Evolutionary conservation across 2,888 invertebrate species (phyloP).

Genomic region (Gasteruption jaculator): DNA sequence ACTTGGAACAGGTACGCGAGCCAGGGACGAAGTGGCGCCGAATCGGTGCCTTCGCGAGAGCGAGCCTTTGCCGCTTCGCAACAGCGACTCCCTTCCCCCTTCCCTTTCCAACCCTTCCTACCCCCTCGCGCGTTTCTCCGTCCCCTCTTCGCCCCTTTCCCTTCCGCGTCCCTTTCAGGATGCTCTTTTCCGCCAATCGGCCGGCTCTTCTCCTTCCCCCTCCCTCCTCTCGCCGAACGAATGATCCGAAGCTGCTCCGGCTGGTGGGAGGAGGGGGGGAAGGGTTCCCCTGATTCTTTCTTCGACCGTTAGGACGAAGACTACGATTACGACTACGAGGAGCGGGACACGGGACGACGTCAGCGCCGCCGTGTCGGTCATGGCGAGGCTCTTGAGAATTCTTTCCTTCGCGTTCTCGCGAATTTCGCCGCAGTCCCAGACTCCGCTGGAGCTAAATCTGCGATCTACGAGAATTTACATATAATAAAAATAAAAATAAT

Average conservation of each 20-base stretch:
- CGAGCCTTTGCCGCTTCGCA: constrained; percentile 30
- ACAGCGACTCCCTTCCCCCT: constrained; percentile 28
- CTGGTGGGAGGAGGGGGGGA: neutral
- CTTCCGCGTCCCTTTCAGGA: constrained; percentile 11
- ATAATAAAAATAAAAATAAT: too few relatives aligned
- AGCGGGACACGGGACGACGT: too few relatives aligned
- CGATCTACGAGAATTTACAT: too few relatives aligned
- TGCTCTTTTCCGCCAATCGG: constrained; percentile 21
- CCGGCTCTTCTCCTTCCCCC: constrained; percentile 8
- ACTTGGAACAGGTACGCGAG: constrained; percentile 36
- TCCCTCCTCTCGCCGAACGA: constrained; percentile 14
- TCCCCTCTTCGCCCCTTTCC: constrained; percentile 19
- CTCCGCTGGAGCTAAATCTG: too few relatives aligned
- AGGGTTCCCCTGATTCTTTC: constrained; percentile 6
- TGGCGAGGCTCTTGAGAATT: too few relatives aligned
- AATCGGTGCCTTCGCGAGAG: constrained; percentile 25
- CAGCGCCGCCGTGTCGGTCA: too few relatives aligned
- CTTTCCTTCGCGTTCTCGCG: too few relatives aligned
- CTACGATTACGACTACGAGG: too few relatives aligned
- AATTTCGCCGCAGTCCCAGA: too few relatives aligned
- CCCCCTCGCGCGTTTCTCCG: constrained; percentile 22
- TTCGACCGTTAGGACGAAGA: constrained; percentile 4
- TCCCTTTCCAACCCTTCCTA: constrained; percentile 22
- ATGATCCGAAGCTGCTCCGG: constrained; percentile 9
- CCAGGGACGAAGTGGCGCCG: constrained; percentile 43